A percentile compares a stretch with the other conserved stretches of the same genome.
phyloP scores from a whole-genome alignment of 2,797 vertebrate genomes.

The Luscinia luscinia region DNA sequence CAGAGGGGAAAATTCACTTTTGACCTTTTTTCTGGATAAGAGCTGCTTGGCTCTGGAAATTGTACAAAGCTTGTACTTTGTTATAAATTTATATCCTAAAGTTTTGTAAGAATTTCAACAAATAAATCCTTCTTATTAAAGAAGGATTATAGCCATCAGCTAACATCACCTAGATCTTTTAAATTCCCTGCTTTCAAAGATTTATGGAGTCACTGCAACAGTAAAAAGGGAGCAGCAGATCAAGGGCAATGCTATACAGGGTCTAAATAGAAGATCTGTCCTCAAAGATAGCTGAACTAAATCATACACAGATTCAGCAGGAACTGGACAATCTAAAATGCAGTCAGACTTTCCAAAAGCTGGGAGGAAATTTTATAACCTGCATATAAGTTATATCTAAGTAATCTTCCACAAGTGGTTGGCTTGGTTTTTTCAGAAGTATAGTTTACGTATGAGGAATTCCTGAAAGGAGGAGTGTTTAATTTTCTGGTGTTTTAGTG shows the following conservation, averaged over 20 bases:
- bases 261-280: neutral
- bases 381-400: neutral
- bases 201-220: neutral
- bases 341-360: neutral
- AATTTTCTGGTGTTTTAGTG: neutral
- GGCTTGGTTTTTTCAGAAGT: neutral
- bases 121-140: neutral
- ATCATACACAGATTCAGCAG: neutral
- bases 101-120: neutral
- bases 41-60: neutral
- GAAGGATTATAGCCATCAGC: neutral
- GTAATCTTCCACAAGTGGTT: neutral
- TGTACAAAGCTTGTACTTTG: neutral
- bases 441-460: neutral
- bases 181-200: neutral
- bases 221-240: neutral
- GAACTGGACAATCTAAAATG: neutral
- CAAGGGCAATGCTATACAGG: accelerated
- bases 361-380: neutral
- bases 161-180: neutral
- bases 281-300: neutral
- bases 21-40: neutral
- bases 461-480: neutral
- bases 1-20: neutral
- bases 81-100: neutral